Conservation (phyloP, 1,140 invertebrate species). For the Papilio dardanus region DNA sequence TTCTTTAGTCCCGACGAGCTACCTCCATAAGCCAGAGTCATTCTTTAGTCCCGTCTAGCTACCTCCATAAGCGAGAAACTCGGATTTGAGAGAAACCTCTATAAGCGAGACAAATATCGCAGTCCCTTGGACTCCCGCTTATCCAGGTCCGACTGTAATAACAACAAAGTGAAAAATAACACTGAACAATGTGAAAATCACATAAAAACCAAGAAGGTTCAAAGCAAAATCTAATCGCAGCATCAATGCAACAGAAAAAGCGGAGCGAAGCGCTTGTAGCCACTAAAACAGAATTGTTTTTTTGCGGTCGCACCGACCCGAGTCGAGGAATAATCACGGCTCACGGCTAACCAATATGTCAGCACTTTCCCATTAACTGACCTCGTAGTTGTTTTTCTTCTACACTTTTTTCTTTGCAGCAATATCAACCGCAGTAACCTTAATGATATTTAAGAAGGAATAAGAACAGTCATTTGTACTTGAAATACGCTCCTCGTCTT, state of each 20-base stretch:
- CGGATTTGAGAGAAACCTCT: too few species aligned
- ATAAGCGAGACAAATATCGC: too few species aligned
- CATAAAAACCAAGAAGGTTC: neutral
- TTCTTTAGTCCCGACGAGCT: too few species aligned
- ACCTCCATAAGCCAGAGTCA: too few species aligned
- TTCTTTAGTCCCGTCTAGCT: too few species aligned
- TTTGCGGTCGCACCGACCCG: constrained; percentile 6
- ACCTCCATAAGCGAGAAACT: too few species aligned
- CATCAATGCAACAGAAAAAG: neutral
- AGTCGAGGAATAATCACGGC: constrained; percentile 17
- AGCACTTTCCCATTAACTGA: constrained; percentile 13
- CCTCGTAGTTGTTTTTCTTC: neutral
- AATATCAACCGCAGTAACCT: neutral
- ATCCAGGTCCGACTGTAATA: too few species aligned
- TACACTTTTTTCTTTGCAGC: neutral
- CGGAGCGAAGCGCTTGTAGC: neutral
- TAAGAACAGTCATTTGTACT: neutral
- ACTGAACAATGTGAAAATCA: neutral
- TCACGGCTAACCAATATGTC: constrained; percentile 26
- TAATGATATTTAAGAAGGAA: neutral
- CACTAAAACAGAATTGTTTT: constrained; percentile 20
- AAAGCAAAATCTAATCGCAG: neutral
- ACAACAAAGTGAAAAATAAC: too few species aligned
- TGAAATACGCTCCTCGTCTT: too few species aligned
- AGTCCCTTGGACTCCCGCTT: too few species aligned